Percentiles rank a stretch among this genome's conserved stretches.
Evolutionary conservation across 2,797 vertebrate genomes (phyloP).

Genomic region (Artibeus jamaicensis): DNA sequence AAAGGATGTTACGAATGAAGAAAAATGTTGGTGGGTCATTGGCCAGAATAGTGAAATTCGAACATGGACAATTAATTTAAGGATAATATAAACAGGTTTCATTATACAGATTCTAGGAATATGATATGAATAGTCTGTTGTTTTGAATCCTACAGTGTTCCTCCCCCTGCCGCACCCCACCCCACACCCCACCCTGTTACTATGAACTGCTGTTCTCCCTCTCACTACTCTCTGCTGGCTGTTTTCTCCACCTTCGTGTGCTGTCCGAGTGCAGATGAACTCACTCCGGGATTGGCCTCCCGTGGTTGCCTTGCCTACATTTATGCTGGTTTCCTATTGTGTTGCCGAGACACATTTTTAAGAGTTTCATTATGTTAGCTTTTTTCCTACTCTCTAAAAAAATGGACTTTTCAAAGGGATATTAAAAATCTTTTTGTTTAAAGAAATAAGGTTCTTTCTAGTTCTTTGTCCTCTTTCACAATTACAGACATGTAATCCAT

Average conservation of each 20-base stretch:
- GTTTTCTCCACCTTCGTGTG: not conserved
- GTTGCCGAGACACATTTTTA: conserved; percentile 50
- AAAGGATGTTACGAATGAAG: conserved; percentile 59
- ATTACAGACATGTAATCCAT: conserved; percentile 70
- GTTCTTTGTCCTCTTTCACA: conserved; percentile 58
- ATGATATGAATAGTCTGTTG: conserved; percentile 56
- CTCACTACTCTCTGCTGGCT: not conserved
- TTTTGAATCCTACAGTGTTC: conserved; percentile 55
- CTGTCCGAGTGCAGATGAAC: not conserved
- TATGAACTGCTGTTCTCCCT: not conserved
- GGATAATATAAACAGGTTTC: conserved; percentile 64
- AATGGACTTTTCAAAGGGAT: conserved; percentile 49
- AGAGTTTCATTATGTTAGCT: not conserved
- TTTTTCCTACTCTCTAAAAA: conserved; percentile 22
- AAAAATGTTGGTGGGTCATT: conserved; percentile 59
- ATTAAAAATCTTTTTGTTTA: conserved; percentile 43
- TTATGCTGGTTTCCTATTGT: conserved; percentile 44
- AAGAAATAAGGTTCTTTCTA: conserved; percentile 54
- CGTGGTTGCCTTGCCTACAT: not conserved
- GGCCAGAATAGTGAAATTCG: conserved; percentile 53
- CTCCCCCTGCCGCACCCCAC: not conserved
- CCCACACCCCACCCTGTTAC: not conserved
- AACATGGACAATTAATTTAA: conserved; percentile 64
- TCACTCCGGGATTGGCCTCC: not conserved
- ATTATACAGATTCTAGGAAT: conserved; percentile 52